A percentile compares a stretch with the other conserved stretches of the same genome.
Conservation (phyloP, 2,113 vertebrate species). For the Oplegnathus fasciatus region DNA sequence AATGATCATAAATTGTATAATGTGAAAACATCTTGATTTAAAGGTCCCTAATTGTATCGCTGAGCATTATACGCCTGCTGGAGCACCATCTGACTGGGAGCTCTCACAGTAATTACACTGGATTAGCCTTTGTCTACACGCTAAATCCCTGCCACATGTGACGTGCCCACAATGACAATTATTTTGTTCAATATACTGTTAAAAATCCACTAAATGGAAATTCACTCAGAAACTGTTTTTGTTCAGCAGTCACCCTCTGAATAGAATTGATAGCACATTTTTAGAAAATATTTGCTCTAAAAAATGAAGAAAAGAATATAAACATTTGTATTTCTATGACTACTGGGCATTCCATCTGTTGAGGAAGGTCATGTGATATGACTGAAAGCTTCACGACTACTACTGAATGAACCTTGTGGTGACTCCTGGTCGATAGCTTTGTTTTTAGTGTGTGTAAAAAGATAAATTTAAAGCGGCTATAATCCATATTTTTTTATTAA, state of each 20-base stretch:
- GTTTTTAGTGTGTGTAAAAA: not conserved
- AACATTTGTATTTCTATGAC: not conserved
- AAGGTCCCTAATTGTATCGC: conserved; percentile 38
- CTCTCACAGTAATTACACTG: conserved; percentile 69
- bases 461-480: not conserved
- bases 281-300: not conserved
- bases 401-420: not conserved
- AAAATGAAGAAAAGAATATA: not conserved
- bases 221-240: not conserved
- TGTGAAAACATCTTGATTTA: not conserved
- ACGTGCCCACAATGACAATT: conserved; percentile 38
- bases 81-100: conserved; percentile 48
- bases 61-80: conserved; percentile 44
- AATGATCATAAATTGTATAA: conserved; percentile 1
- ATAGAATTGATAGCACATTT: not conserved
- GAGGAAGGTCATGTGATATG: not conserved
- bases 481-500: not conserved
- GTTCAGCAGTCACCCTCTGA: not conserved
- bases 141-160: conserved; percentile 59
- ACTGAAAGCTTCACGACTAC: not conserved
- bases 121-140: conserved; percentile 66
- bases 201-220: not conserved
- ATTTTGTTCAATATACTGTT: conserved; percentile 11
- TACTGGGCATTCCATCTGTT: not conserved
- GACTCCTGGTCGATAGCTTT: not conserved